Base-by-base conservation (phyloP, 2,888 invertebrate genomes). In the Protophormia terraenovae region DNA sequence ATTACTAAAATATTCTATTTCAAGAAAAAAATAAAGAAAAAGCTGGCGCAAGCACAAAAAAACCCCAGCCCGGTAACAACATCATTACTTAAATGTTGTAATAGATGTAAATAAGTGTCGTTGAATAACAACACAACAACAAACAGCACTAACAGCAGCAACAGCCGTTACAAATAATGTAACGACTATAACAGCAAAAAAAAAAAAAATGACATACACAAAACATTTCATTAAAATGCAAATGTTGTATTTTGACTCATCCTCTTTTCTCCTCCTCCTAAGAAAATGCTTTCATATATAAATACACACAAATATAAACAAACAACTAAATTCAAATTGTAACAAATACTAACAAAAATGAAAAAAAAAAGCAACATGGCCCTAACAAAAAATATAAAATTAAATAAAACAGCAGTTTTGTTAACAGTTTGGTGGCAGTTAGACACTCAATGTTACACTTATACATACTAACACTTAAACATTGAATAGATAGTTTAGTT, bases 151-250 rank as follows among this genome's bases (percentile, higher is more conserved):
- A 58, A 22, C 14, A 22, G 29, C 32, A 71, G 41, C 67, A n/a
- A n/a, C n/a, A 69, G 55, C 22, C 22, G 24, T 16, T 60, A 55
- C 45, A 45, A 32, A 32, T 14, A 24, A n/a, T 60, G 71, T 64
- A n/a, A 24, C 53, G 53, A 69, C 16, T 55, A 4, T 22, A 14
- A 69, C 29, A 24, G 58, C 12, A 29, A 27, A n/a, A 62, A 73
- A 69, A 55, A 60, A 41, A 45, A 41, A 38, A 24, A 24, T n/a
- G n/a, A n/a, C n/a, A n/a, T n/a, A n/a, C n/a, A n/a, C n/a, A 60
- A 82, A 69, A 69, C 69, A 73, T 78, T 78, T 69, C 77, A 81
- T 84, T 81, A 81, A 81, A 84, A 84, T 84, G 71, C 80, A 84
- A 84, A 84, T 81, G 76, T 16, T 24, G 64, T 66, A 38, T 14